Conservation (phyloP, 2,113 vertebrate species). For the Neomonachus schauinslandi region DNA sequence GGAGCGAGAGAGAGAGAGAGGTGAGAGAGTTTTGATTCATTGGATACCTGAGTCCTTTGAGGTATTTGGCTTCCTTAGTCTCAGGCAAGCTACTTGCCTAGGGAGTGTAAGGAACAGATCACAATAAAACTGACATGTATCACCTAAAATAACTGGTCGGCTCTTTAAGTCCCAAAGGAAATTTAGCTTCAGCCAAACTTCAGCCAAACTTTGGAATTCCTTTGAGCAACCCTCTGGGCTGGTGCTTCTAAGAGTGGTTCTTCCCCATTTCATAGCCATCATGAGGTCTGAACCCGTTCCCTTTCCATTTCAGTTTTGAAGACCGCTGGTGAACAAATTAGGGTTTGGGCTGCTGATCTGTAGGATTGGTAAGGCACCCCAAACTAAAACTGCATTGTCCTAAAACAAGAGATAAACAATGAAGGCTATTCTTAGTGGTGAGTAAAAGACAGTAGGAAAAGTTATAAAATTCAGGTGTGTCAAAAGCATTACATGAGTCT, state of each 20-base stretch:
- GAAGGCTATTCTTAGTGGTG: background rate
- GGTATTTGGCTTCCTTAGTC: background rate
- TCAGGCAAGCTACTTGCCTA: background rate
- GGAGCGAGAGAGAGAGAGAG: background rate
- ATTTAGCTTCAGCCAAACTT: background rate
- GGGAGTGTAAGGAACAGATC: background rate
- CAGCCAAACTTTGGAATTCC: background rate
- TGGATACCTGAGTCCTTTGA: background rate
- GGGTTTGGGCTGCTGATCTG: background rate
- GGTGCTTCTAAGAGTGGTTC: background rate
- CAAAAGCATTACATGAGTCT: background rate
- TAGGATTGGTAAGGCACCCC: background rate
- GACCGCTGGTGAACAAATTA: background rate
- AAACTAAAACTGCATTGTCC: background rate
- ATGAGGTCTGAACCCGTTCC: background rate
- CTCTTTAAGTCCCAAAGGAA: background rate
- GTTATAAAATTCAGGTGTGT: constrained; percentile 20
- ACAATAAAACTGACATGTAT: background rate
- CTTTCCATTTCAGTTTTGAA: constrained; percentile 7
- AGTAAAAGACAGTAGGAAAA: constrained; percentile 25
- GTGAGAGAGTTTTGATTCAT: background rate
- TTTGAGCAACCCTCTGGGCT: background rate
- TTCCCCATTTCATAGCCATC: background rate
- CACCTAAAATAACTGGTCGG: background rate
- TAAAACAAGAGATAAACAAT: background rate